Conservation (phyloP, 1,140 invertebrate species). For the Adoxophyes honmai region DNA sequence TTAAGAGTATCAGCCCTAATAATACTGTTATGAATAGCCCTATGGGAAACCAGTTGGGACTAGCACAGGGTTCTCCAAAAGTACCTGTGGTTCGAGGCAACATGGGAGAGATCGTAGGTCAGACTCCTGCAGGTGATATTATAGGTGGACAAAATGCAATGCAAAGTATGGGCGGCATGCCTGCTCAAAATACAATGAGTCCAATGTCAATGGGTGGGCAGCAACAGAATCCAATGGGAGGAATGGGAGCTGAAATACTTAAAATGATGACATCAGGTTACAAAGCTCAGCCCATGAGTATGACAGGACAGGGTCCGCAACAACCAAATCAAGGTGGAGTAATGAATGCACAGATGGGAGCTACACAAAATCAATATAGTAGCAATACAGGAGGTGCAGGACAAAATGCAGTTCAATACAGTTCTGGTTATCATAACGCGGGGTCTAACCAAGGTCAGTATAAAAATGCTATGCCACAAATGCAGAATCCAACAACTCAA, state of each 20-base stretch:
- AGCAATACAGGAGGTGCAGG: background rate
- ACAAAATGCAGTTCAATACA: background rate
- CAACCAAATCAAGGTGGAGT: conserved; percentile 36
- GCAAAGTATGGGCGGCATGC: background rate
- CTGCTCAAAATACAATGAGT: background rate
- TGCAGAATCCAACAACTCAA: conserved; percentile 15
- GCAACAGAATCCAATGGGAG: conserved; percentile 24
- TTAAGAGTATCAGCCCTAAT: conserved; percentile 48
- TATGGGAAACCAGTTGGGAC: conserved; percentile 38
- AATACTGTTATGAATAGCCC: conserved; percentile 56
- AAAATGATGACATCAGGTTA: conserved; percentile 39
- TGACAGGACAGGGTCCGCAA: conserved; percentile 4
- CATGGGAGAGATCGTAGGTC: background rate
- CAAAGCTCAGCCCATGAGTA: conserved; percentile 11
- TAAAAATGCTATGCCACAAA: background rate
- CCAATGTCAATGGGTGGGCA: background rate
- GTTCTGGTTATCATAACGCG: background rate
- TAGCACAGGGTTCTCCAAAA: conserved; percentile 16
- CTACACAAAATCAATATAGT: background rate
- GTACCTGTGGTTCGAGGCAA: background rate
- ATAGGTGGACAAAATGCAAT: no score
- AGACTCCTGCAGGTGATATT: background rate
- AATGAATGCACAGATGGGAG: background rate
- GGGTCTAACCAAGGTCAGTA: background rate
- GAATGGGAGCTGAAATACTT: conserved; percentile 50